These are phyloP conservation scores for Oxycera nigricornis DNA, from an alignment of 2,888 invertebrate genomes.

Conservation along the genomic window DNA sequence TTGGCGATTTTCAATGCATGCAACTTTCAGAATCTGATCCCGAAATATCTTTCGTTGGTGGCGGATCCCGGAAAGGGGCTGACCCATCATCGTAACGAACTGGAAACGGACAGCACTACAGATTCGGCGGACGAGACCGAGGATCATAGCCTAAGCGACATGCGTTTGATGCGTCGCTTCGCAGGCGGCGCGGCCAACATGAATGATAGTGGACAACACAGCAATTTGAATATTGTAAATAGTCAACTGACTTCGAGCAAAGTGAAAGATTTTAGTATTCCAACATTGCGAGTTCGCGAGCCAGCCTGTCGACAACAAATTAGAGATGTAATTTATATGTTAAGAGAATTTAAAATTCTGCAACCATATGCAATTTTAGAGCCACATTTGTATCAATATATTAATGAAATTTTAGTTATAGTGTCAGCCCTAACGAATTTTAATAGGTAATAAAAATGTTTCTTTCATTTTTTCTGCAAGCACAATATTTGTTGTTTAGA, in stretches of 20 bases:
- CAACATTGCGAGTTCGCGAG: constrained; percentile 56
- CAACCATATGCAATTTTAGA: constrained; percentile 57
- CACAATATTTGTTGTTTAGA: constrained; percentile 25
- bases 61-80: constrained; percentile 58
- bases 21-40: constrained; percentile 57
- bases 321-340: constrained; percentile 54
- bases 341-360: constrained; percentile 58
- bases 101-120: constrained; percentile 53
- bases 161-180: constrained; percentile 13
- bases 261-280: constrained; percentile 55
- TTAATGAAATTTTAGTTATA: constrained; percentile 59
- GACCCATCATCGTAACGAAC: constrained; percentile 15
- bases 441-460: constrained; percentile 56
- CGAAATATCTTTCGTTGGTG: constrained; percentile 58
- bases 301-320: constrained; percentile 58
- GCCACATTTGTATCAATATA: constrained; percentile 55
- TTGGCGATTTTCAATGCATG: constrained; percentile 58
- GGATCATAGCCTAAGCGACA: constrained; percentile 43
- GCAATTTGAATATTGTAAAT: constrained; percentile 54
- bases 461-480: constrained; percentile 34
- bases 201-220: constrained; percentile 9
- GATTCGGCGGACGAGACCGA: constrained; percentile 55
- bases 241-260: constrained; percentile 56
- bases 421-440: constrained; percentile 58
- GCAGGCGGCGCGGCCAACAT: background rate